Base-by-base conservation (phyloP, 2,113 vertebrate genomes). In the Gyps fulvus region DNA sequence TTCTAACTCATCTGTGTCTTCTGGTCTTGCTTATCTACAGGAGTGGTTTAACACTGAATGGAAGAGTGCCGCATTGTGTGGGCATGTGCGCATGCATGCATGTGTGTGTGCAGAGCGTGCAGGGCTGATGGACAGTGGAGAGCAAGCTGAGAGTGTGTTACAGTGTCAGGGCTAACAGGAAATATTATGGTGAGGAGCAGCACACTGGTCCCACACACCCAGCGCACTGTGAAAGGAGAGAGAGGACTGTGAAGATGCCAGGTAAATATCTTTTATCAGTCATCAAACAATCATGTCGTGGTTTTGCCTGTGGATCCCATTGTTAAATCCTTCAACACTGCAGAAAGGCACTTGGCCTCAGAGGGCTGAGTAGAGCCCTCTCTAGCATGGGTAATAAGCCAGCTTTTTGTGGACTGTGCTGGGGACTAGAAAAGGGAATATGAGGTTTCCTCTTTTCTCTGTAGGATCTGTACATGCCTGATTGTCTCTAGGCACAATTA, bases 41-140 rank as follows among this genome's bases (percentile, higher is more conserved):
- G 27, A 3, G 17, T 42, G 23, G 14, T 55, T 66, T 87, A 55
- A 67, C 26, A 57, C 43, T 23, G 49, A 61, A 36, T 36, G 11
- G 36, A 65, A 59, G 23, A 67, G 36, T 18, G 32, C 26, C 54
- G 9, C 47, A 40, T 40, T 25, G 7, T 16, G 58, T 49, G 36
- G 43, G 27, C 0, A 9, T 2, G 16, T 10, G 22, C 16, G n/a
- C 2, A 2, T 12, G 17, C 4, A 3, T 26, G 10, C 42, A 23
- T 38, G 25, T 12, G 6, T 11, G 16, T 10, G 14, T 5, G 16
- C 38, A 65, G 38, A 47, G 49, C 45, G 25, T 26, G 19, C 26
- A 76, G 50, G 50, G 27, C 62, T 66, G 40, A 16, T 14, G 36
- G n/a, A 23, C 50, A 70, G 38, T 9, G 11, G 26, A 65, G 34